Conservation (phyloP, 2,797 vertebrate genomes). For the Ispidina picta region DNA sequence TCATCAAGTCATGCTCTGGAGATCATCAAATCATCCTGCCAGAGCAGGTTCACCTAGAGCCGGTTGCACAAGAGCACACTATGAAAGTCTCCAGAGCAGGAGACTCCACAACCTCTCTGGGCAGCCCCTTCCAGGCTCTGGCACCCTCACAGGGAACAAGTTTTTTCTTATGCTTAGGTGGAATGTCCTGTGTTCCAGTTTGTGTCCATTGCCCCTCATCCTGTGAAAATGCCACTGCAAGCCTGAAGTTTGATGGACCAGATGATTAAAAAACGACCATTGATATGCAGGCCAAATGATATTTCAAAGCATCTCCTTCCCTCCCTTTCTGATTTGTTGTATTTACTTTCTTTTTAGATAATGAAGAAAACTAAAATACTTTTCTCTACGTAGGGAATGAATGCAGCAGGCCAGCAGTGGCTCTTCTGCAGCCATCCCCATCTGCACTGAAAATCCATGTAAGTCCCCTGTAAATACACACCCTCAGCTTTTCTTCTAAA, state of each 20-base stretch:
- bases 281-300: not conserved
- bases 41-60: too few relatives aligned
- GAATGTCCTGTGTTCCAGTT: too few relatives aligned
- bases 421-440: not conserved
- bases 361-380: conserved; percentile 5
- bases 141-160: too few relatives aligned
- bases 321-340: not conserved
- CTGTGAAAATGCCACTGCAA: not conserved
- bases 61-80: too few relatives aligned
- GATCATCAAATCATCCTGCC: too few relatives aligned
- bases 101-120: too few relatives aligned
- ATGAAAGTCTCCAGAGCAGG: too few relatives aligned
- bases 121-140: too few relatives aligned
- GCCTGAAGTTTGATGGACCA: not conserved
- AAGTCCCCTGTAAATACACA: conserved; percentile 44
- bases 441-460: conserved; percentile 31
- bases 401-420: not conserved
- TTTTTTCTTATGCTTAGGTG: too few relatives aligned
- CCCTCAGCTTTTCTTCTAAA: conserved; percentile 42
- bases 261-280: not conserved
- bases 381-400: not conserved
- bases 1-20: too few relatives aligned
- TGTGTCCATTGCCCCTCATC: too few relatives aligned
- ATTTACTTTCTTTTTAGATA: conserved; percentile 20
- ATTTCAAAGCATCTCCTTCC: not conserved